phyloP scores from a whole-genome alignment of 2,113 vertebrate genomes.

The Planiliza haematocheilus region DNA sequence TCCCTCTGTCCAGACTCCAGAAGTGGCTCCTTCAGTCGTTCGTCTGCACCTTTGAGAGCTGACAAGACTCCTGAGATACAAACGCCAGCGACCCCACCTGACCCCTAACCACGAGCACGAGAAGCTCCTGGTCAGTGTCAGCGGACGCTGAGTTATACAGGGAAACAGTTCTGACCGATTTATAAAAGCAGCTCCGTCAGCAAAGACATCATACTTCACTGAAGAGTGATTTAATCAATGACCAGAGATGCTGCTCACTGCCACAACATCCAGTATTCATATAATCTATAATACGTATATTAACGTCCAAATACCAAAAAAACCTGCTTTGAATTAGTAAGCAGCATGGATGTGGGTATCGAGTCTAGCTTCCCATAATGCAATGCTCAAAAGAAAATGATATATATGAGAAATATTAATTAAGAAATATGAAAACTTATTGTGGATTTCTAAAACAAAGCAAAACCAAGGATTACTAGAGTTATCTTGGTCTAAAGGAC shows the following conservation, averaged over 20 bases:
- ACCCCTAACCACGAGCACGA: neutral
- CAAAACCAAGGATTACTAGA: too few relatives aligned
- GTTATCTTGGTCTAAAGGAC: too few relatives aligned
- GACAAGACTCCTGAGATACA: conserved; percentile 40
- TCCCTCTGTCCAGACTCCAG: conserved; percentile 31
- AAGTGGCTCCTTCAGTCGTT: conserved; percentile 45
- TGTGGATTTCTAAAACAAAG: too few relatives aligned
- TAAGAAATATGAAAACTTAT: too few relatives aligned
- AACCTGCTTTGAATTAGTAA: too few relatives aligned
- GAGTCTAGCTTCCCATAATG: too few relatives aligned
- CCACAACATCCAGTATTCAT: too few relatives aligned
- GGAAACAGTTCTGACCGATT: conserved; percentile 4
- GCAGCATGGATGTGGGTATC: too few relatives aligned
- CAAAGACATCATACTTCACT: conserved; percentile 18
- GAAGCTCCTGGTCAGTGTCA: conserved; percentile 23
- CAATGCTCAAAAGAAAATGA: too few relatives aligned
- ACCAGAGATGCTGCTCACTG: neutral
- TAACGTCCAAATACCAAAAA: too few relatives aligned
- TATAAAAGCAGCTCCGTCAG: conserved; percentile 28
- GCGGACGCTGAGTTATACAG: conserved; percentile 21
- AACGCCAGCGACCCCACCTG: neutral
- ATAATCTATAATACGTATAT: too few relatives aligned
- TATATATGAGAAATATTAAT: too few relatives aligned
- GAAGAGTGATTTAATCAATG: neutral
- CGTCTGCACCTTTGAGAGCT: conserved; percentile 45